Evolutionary conservation across 1,140 invertebrate genomes (phyloP), one percentile per base, ranked within the genome.

Genomic region (Drosophila bipectinata): DNA sequence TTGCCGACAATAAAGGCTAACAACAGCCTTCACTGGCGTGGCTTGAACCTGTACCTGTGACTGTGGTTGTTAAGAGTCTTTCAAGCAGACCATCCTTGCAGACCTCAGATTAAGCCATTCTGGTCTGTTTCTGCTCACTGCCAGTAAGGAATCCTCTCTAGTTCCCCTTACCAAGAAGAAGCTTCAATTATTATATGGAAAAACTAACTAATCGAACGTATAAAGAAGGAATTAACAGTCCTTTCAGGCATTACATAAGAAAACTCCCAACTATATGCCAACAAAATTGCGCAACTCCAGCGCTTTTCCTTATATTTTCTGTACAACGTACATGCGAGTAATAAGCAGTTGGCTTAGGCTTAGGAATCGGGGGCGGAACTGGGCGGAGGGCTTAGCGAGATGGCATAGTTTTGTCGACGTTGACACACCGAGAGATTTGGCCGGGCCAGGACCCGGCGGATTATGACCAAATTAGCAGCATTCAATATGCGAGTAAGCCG

Each of bases 401-500:
- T 37, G 55, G 66, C 60, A 76, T 76, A 79, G 72, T 76, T 79
- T 64, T 85, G 80, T 72, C 77, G 77, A 73, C 69, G 66, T 68
- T 69, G 66, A 62, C 69, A 72, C 37, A 54, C 51, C 21, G 37
- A 63, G 80, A 84, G 66, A 76, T 72, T 83, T 72, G 58, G 71
- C 58, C 71, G 61, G 28, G 41, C 44, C 63, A 51, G 52, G 14
- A 44, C 41, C 41, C 69, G 77, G 63, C 67, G 82, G 82, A 73
- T 87, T 85, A 80, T 62, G 81, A 63, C 77, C 77, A 81, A 87
- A 84, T 87, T 88, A 85, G 82, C 74, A 83, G 83, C 82, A 84
- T 87, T 87, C 82, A 88, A 78, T 88, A 85, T 82, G 72, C 62
- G 41, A 45, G 58, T 67, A 79, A 79, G 71, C 68, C 58, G 57